phyloP scores from a whole-genome alignment of 2,113 vertebrate genomes.

The Seriola dumerili region DNA sequence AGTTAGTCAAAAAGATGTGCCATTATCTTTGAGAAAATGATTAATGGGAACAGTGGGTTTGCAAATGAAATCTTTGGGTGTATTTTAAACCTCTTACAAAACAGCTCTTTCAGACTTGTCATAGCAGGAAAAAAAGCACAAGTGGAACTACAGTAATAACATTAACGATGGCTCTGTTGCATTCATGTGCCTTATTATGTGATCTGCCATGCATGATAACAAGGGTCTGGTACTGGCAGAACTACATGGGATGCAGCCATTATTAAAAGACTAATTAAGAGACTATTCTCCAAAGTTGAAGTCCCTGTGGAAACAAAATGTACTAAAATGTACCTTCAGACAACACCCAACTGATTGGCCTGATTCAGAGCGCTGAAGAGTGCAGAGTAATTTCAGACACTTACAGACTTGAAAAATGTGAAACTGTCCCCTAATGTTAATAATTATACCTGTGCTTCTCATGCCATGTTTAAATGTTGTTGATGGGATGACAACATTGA shows the following conservation, averaged over 20 bases:
- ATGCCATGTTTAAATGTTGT: neutral
- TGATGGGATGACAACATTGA: too few species aligned
- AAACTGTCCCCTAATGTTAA: neutral
- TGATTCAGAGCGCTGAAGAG: neutral
- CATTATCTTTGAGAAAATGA: neutral
- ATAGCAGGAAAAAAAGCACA: too few species aligned
- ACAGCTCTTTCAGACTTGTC: neutral
- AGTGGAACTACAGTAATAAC: too few species aligned
- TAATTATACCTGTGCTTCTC: neutral
- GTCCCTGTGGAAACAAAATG: too few species aligned
- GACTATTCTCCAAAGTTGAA: neutral
- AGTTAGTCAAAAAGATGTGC: conserved; percentile 17
- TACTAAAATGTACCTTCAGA: neutral
- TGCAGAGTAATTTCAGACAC: neutral
- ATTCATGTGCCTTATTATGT: neutral
- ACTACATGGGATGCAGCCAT: too few species aligned
- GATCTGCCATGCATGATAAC: neutral
- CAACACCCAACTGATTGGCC: too few species aligned
- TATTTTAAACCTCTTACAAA: neutral
- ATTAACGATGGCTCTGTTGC: too few species aligned
- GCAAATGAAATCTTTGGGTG: neutral
- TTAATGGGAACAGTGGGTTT: neutral
- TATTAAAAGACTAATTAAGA: neutral
- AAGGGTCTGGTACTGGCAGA: neutral
- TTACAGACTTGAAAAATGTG: neutral